Conservation (phyloP, 2,113 vertebrate genomes). For the Phrynosoma platyrhinos region DNA sequence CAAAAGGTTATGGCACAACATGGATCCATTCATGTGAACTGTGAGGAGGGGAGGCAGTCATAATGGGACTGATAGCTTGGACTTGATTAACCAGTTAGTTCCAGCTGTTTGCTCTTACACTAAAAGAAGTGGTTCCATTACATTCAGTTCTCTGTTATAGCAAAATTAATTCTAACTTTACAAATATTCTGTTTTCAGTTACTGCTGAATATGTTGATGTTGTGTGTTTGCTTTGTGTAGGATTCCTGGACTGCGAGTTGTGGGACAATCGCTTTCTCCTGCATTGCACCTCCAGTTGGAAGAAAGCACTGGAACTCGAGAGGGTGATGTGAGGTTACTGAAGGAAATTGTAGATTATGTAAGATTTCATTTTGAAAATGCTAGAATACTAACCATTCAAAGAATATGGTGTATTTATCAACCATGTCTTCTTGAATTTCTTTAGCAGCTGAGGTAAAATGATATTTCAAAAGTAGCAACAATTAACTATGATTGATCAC, state of each 20-base stretch:
- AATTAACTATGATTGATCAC: background rate
- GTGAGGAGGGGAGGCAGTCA: no score
- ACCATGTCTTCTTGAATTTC: background rate
- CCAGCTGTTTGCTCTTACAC: background rate
- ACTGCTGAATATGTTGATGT: background rate
- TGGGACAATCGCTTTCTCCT: conserved; percentile 85
- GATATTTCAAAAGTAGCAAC: background rate
- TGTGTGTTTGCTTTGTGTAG: conserved; percentile 71
- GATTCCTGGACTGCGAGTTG: conserved; percentile 86
- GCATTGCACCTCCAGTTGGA: conserved; percentile 91
- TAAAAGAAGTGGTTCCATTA: background rate
- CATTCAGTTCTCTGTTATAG: background rate
- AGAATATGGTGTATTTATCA: background rate
- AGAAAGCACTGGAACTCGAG: conserved; percentile 85
- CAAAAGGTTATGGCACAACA: background rate
- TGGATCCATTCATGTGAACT: background rate
- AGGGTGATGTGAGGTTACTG: conserved; percentile 85
- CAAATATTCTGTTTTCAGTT: background rate
- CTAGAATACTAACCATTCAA: background rate
- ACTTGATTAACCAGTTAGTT: background rate
- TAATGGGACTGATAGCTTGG: background rate
- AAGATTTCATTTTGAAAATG: conserved; percentile 55
- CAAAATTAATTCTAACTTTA: background rate
- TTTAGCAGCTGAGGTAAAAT: background rate
- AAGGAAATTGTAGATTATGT: conserved; percentile 87